A percentile compares a stretch with the other conserved stretches of the same genome.
Evolutionary conservation across 2,888 invertebrate species (phyloP).

Genomic region (Papilio elwesi): DNA sequence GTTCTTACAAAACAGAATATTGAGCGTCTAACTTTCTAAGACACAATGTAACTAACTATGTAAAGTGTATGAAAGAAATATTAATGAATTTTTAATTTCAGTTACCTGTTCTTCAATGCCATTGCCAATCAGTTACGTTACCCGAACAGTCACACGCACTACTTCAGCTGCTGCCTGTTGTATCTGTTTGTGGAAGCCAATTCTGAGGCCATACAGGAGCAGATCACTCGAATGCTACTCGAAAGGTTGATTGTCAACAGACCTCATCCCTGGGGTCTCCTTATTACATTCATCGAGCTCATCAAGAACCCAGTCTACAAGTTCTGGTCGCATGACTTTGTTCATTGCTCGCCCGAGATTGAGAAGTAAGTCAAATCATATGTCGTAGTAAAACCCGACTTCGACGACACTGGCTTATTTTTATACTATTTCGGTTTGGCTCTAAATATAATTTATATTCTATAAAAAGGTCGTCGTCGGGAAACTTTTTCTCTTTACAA

Average conservation of each 20-base stretch:
- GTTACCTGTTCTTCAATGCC: conserved; percentile 98
- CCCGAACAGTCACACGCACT: conserved; percentile 99
- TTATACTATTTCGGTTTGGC: conserved; percentile 8
- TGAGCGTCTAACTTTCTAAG: no score
- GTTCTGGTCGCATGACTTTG: conserved; percentile 99
- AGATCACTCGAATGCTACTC: conserved; percentile 97
- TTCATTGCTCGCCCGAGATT: conserved; percentile 99
- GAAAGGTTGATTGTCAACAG: conserved; percentile 99
- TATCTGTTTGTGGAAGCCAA: conserved; percentile 99
- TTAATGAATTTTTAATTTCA: conserved; percentile 58
- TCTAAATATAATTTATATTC: not conserved
- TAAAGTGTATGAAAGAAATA: no score
- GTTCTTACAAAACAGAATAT: no score
- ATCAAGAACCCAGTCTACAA: conserved; percentile 99
- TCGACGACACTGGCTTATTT: conserved; percentile 2
- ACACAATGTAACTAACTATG: no score
- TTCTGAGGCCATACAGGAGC: conserved; percentile 98
- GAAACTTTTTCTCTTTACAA: conserved; percentile 3
- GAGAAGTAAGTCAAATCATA: conserved; percentile 92
- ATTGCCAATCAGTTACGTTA: conserved; percentile 99
- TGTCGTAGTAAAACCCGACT: not conserved
- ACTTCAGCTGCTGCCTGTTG: conserved; percentile 98
- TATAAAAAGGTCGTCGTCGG: conserved; percentile 13
- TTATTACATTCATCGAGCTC: conserved; percentile 99
- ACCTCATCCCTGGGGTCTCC: conserved; percentile 99